Base-by-base conservation (phyloP, 2,888 invertebrate species). In the Drosophila infuscata region DNA sequence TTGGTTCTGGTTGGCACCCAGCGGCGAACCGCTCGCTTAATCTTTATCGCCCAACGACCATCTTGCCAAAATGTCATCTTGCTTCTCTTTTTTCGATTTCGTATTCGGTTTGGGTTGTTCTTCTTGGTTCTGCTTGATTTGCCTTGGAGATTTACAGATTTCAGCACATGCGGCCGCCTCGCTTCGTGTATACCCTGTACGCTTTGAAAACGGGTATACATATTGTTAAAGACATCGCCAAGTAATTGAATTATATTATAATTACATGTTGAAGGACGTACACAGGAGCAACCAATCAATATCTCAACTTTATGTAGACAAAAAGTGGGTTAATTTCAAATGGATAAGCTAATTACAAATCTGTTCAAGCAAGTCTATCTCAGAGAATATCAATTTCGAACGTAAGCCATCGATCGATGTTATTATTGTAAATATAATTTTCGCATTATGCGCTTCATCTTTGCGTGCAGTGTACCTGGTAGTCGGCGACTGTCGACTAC, bases 1-100 rank as follows among this genome's bases (percentile, higher is more conserved):
- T 77, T 65, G 52, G 41, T 57, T 64, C 72, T 41, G 41, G 48
- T 84, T 91, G 91, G 91, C 91, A 92, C 91, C 91, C 87, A 89
- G 60, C 49, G 61, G 65, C 65, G 78, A 74, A 46, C 68, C 70
- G 70, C 65, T 54, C 62, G 62, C 79, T 72, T 72, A 38, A 66
- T 70, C 63, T 74, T 83, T 88, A 90, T 90, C 91, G 79, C 73
- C 79, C 54, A 38, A 65, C 54, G 60, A 73, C 79, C 80, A 90
- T 90, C 91, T 91, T 78, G 79, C 76, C 84, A 72, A 80, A 87
- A 90, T 87, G 90, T 70, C 70, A 79, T 89, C 81, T 79, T 54
- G 43, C 43, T 54, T 48, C 81, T 73, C 25, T n/a, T 38, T 56
- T 3, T 29, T 30, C 3, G 5, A 29, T 38, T n/a, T 30, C 7